Base-by-base conservation (phyloP, 2,797 vertebrate genomes). In the Scleropages formosus region DNA sequence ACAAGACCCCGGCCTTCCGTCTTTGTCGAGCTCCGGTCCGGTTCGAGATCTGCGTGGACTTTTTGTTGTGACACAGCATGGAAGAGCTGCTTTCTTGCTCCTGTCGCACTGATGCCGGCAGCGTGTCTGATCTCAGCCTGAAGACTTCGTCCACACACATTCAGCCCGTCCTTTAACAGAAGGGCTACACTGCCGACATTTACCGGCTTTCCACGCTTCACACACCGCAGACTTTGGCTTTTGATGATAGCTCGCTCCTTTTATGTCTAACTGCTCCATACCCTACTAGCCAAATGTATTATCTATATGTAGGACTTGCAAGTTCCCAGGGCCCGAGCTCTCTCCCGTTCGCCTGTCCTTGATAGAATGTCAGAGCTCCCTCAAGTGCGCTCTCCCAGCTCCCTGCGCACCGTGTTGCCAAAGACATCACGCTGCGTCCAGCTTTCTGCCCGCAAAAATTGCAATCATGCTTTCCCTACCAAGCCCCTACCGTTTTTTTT, bases 141-240 rank as follows among this genome's bases (percentile, higher is more conserved):
- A 60, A 22, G n/a, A n/a, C n/a, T n/a, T n/a, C n/a, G 16, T 64
- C 53, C 20, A 59, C 31, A 12, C 53, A 47, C 9, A 51, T 68
- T 87, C 86, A 89, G 87, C 90, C 88, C 90, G 85, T 81, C 80
- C 81, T 75, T 78, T 85, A 89, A 89, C 90, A 92, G 90, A 90
- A 89, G 88, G 89, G 86, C 86, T 78, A 6, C 31, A 39, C 39
- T 39, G 56, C 79, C 92, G 91, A 92, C 89, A 92, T 92, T 92
- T 91, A 91, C 85, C 89, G 91, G 88, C 89, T 91, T 90, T 82
- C 86, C 75, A 83, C 91, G 88, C 86, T 90, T 92, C 90, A 90
- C 91, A 90, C 91, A 91, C 89, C 87, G 84, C 89, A 89, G 72
- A 91, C 90, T 89, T 91, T 56, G 68, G 73, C 62, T 65, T 77